These are phyloP conservation scores for Lagenorhynchus albirostris DNA, from an alignment of 2,113 vertebrate genomes.

Conservation along the genomic window DNA sequence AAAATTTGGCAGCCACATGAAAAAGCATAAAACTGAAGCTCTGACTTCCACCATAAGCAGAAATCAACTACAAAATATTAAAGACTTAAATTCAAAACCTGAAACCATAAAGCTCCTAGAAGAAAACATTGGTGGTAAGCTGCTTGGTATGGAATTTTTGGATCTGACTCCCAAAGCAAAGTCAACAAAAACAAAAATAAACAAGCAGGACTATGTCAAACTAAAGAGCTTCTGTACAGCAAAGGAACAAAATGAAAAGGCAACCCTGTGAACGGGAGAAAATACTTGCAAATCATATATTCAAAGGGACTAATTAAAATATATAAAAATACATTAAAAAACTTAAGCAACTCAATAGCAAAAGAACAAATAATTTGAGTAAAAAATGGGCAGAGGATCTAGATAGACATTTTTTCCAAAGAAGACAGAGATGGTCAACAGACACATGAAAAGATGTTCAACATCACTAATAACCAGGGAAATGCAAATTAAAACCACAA, in stretches of 20 bases:
- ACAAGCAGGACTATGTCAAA: not conserved
- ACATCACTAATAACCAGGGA: not conserved
- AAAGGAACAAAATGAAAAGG: not conserved
- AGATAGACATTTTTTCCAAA: not conserved
- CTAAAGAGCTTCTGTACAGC: not conserved
- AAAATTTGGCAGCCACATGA: not conserved
- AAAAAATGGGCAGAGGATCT: not conserved
- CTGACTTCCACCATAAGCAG: not conserved
- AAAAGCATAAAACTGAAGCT: not conserved
- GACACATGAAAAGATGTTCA: not conserved
- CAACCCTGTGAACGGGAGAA: not conserved
- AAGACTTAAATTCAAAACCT: not conserved
- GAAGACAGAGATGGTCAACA: not conserved
- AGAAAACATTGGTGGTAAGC: not conserved
- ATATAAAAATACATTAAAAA: not conserved
- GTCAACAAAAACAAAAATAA: not conserved
- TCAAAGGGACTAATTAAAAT: not conserved
- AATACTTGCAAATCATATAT: not conserved
- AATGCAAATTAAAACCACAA: not conserved
- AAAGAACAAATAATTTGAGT: not conserved
- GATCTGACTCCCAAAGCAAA: not conserved
- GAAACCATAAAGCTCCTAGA: not conserved
- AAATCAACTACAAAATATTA: not conserved
- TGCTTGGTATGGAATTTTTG: not conserved
- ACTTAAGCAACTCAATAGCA: not conserved